Percentiles rank a stretch among this genome's conserved stretches.
phyloP scores from a whole-genome alignment of 2,113 vertebrate species.

The Heliornis fulica region DNA sequence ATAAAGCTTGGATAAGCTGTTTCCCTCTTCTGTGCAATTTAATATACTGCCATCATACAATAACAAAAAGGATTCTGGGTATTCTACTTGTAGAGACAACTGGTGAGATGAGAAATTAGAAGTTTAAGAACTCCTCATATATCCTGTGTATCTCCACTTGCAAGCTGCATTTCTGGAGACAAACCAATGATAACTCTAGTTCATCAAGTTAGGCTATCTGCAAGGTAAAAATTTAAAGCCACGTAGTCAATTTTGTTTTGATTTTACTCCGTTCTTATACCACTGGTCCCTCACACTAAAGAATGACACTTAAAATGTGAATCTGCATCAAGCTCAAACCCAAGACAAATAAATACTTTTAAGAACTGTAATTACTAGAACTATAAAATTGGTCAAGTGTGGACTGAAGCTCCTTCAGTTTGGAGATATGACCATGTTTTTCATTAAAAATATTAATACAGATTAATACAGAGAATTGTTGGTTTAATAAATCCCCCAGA shows the following conservation, averaged over 20 bases:
- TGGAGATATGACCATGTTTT: not conserved
- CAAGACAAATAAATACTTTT: not conserved
- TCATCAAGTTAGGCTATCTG: conserved; percentile 25
- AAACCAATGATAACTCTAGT: conserved; percentile 31
- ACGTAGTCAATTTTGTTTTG: not conserved
- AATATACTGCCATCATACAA: conserved; percentile 7
- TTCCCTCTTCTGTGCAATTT: conserved; percentile 22
- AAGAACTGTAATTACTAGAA: not conserved
- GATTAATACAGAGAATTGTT: not conserved
- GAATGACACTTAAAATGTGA: not conserved
- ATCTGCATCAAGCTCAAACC: not conserved
- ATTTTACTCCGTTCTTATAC: not conserved
- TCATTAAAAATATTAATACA: not conserved
- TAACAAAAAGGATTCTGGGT: conserved; percentile 36
- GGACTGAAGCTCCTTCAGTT: not conserved
- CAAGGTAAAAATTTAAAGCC: conserved; percentile 36
- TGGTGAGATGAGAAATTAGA: conserved; percentile 35
- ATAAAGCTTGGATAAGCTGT: conserved; percentile 29
- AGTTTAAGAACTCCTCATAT: conserved; percentile 32
- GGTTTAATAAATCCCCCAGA: not conserved
- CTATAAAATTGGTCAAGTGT: not conserved
- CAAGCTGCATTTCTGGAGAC: conserved; percentile 36
- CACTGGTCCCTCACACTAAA: not conserved
- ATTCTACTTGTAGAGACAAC: conserved; percentile 35
- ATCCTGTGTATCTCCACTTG: conserved; percentile 20